Evolutionary conservation across 2,797 vertebrate species (phyloP), one percentile per base, ranked within the genome.

Genomic region (Petrocephalus sullivani): DNA sequence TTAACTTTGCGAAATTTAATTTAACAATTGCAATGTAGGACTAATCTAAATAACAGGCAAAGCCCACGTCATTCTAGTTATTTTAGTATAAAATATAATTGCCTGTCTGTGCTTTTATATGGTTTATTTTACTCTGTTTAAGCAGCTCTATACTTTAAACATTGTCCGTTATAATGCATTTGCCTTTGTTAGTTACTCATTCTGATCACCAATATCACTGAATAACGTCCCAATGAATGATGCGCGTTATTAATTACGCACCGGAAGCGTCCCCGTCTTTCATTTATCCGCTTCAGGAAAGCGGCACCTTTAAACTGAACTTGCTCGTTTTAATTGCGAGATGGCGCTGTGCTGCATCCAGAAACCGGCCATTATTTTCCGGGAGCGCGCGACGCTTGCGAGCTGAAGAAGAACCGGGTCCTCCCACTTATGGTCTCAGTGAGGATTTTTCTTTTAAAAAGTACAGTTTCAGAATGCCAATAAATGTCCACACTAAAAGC

Each of bases 181-280:
- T 49, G 37, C 3, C 71, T 49, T 41, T 78, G 33, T 46, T 49
- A 46, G 16, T 41, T 78, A n/a, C 33, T 49, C 37, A 41, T 78
- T 78, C 71, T 78, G 37, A 78, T 46, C 37, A 78, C 37, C 51
- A 54, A 53, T 56, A 78, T 78, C n/a, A 37, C 7, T 7, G 49
- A 88, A 88, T 88, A 71, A 82, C 37, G 4, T 56, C 56, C 67
- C 7, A 41, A 33, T 78, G 75, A 58, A 81, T 81, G 61, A 88
- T 88, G 75, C 71, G 78, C 46, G 37, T 37, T 87, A 87, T 71
- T 71, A 53, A 87, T 71, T 87, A 53, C 96, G 95, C 96, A 96
- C 95, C 95, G 96, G 95, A 82, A 54, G 67, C 93, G 87, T 94
- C 93, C 94, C 95, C 94, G 94, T 93, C 93, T 87, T 86, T 90